phyloP scores from a whole-genome alignment of 2,113 vertebrate species.

The Brachyhypopomus gauderio region DNA sequence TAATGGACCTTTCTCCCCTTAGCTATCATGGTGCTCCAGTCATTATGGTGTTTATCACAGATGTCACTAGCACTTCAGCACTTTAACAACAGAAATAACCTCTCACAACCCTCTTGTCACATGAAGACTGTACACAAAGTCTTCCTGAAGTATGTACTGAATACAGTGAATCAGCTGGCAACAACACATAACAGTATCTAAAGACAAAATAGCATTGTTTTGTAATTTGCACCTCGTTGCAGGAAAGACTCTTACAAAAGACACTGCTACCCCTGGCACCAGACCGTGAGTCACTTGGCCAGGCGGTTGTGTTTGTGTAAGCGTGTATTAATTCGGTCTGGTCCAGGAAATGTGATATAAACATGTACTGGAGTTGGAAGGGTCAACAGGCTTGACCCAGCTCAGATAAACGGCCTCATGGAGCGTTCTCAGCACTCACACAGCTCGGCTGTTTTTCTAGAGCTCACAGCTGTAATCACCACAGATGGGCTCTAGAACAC shows the following conservation, averaged over 20 bases:
- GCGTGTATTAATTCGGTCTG: slow-evolving; percentile 54
- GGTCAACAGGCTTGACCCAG: slow-evolving; percentile 50
- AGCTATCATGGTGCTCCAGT: slow-evolving; percentile 18
- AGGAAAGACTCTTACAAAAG: neutral
- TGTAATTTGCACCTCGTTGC: neutral
- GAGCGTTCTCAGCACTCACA: slow-evolving; percentile 22
- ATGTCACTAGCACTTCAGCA: slow-evolving; percentile 27
- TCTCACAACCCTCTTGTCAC: neutral
- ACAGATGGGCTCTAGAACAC: neutral
- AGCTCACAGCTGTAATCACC: slow-evolving; percentile 25
- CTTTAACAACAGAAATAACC: slow-evolving; percentile 2
- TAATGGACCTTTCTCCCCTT: neutral
- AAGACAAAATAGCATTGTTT: neutral
- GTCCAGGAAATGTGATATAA: slow-evolving; percentile 52
- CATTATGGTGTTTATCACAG: neutral
- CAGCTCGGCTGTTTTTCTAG: slow-evolving; percentile 29
- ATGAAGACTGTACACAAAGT: neutral
- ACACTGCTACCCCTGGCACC: neutral
- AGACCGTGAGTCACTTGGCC: neutral
- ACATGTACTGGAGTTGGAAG: slow-evolving; percentile 37
- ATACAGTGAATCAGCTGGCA: neutral
- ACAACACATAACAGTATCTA: neutral
- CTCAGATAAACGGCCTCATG: slow-evolving; percentile 53
- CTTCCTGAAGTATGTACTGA: neutral
- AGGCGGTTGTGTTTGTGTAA: neutral